Base-by-base conservation (phyloP, 53 echinoderm and acorn worm species). In the Zoroaster sp. region DNA sequence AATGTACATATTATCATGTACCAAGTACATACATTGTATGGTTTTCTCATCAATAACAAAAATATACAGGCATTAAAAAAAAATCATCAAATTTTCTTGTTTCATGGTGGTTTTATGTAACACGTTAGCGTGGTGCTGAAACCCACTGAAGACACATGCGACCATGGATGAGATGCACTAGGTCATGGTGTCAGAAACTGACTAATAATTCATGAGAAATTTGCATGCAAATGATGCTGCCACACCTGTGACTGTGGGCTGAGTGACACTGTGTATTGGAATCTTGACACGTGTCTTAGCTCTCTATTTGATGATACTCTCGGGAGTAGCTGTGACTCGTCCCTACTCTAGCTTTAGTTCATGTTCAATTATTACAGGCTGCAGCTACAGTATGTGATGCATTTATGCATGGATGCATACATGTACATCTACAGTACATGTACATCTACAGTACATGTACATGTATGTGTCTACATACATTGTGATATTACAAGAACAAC, bases 181-280 rank as follows among this genome's bases (percentile, higher is more conserved):
- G n/a, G 35, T 15, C 18, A 30, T 14, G 41, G 69, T 44, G 83
- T 83, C 69, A 34, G 35, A 69, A 32, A 11, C 21, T 40, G 43
- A 31, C 69, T 40, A 68, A 83, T 83, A 83, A 69, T 83, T 83
- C 83, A 83, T 83, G 69, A 69, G 69, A 41, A 83, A 83, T 83
- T 83, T 68, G 69, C 83, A 83, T 83, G 68, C 83, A 83, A 83
- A 83, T 83, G 67, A 83, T 40, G 68, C 83, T 28, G 83, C 68
- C 69, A 66, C 68, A 69, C 83, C 83, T 69, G 79, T 79, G 63
- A 17, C 79, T 33, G 36, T 32, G 35, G 77, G 77, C 51, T 51
- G 77, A 77, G 77, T 77, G 77, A 77, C 51, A 51, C 9, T 21
- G 74, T 41, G 74, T 42, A 74, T 12, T 40, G 74, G 74, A 74